Evolutionary conservation across 2,113 vertebrate species (phyloP), one percentile per base, ranked within the genome.

Genomic region (Pandion haliaetus): DNA sequence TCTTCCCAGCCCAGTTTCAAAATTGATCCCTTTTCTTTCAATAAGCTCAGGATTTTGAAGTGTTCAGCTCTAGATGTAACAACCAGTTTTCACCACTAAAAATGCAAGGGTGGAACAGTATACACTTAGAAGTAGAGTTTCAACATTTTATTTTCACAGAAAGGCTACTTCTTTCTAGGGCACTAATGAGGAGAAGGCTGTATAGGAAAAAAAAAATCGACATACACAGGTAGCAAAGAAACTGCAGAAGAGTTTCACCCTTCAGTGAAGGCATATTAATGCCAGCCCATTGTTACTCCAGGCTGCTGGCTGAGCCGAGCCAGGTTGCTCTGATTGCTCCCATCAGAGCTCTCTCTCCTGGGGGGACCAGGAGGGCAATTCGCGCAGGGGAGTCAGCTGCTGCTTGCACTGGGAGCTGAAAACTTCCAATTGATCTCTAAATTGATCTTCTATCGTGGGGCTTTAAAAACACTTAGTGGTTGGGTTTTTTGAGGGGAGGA

Each of bases 1-100:
- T 45, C 82, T 93, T 95, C 57, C 57, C 82, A 85, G 65, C 40
- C 73, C 79, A 84, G 93, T 95, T 97, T 95, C 73, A 66, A 95
- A 98, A 98, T 97, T 91, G 84, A 83, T 95, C 69, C 49, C 20
- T 91, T 96, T 96, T 88, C 88, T 97, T 97, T 97, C 86, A 88
- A 61, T 82, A 95, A 95, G 95, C 73, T 87, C 40, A 34, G 69
- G 73, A 90, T 94, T 95, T 96, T 87, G 93, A 97, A 87, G 90
- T 59, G 36, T 77, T 95, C 65, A 34, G 59, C 74, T 90, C 82
- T 32, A 97, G 95, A 94, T 93, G 76, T 94, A 97, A 97, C 89
- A 94, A 66, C 71, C 16, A 42, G 91, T 96, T 97, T 96, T 96
- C 85, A 90, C n/a, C 52, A 89, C 73, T 72, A 84, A 93, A 97